phyloP scores from a whole-genome alignment of 2,797 vertebrate genomes.

The Sarcoramphus papa region DNA sequence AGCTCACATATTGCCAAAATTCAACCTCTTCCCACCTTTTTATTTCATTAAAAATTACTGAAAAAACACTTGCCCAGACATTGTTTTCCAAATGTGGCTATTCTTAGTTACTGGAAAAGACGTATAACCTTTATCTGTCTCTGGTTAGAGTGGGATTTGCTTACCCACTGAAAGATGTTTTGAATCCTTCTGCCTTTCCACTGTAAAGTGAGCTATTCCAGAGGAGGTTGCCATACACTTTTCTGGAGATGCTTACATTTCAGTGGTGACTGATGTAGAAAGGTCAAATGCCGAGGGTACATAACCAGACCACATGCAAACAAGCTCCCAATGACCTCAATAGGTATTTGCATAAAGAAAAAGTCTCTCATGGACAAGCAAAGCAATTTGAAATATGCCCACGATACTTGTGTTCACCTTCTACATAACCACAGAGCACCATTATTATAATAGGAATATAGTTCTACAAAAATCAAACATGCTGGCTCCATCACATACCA shows the following conservation, averaged over 20 bases:
- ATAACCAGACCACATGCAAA: background rate
- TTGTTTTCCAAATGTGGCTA: background rate
- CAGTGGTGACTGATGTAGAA: background rate
- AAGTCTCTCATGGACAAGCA: background rate
- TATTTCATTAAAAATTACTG: background rate
- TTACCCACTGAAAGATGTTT: background rate
- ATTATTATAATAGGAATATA: background rate
- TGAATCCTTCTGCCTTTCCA: background rate
- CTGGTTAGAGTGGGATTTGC: background rate
- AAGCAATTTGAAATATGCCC: background rate
- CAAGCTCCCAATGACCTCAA: background rate
- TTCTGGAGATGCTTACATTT: background rate
- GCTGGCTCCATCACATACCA: background rate
- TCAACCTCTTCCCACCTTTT: background rate
- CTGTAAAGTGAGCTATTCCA: background rate
- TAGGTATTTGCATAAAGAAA: background rate
- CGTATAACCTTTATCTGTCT: background rate
- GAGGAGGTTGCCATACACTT: background rate
- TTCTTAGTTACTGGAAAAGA: background rate
- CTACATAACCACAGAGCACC: background rate
- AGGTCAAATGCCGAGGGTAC: background rate
- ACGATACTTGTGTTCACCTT: background rate
- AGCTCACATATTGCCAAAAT: background rate
- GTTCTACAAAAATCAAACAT: background rate
- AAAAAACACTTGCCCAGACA: background rate